Evolutionary conservation across 2,113 vertebrate genomes (phyloP), one percentile per base, ranked within the genome.

Genomic region (Ailurus styani): DNA sequence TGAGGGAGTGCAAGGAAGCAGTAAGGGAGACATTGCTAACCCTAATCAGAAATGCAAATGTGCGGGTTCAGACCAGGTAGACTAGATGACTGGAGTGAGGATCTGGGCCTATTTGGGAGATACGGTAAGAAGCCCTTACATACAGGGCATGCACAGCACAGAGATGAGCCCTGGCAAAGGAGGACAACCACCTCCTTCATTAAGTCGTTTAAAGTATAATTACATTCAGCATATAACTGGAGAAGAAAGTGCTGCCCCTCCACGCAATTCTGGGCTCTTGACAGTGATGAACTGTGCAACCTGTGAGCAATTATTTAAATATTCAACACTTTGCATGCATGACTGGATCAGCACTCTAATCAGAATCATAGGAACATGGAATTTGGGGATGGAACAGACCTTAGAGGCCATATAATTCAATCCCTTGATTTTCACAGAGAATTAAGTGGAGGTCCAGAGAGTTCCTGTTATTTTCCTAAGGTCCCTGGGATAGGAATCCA

Each of bases 271-370:
- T 29, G n/a, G 62, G 42, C 83, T 68, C 93, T 70, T 86, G 78
- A 94, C 55, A 60, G 72, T 89, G 83, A 89, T 77, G 84, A 95
- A 85, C 75, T 55, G 42, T 89, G 68, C 87, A 78, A 85, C 87
- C 93, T 62, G 37, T 40, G 87, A 93, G 93, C 77, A 95, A 68
- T 88, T 75, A 70, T 85, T 89, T 91, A 85, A 85, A 77, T 45
- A 75, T 66, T 68, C 79, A 40, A 87, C 55, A 68, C 78, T 78
- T 55, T 52, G 78, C 78, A 62, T 62, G 70, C 72, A 60, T 72
- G 91, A 18, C 78, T 89, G 37, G 6, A 68, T 64, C 90, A 1
- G 50, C 64, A 62, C 52, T 82, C 21, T 29, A 81, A 95, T 89
- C 84, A 62, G 72, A 77, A 70, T 81, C 87, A 75, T 3, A 0